Evolutionary conservation across 2,797 vertebrate species (phyloP).

Genomic region (Eleutherodactylus coqui): DNA sequence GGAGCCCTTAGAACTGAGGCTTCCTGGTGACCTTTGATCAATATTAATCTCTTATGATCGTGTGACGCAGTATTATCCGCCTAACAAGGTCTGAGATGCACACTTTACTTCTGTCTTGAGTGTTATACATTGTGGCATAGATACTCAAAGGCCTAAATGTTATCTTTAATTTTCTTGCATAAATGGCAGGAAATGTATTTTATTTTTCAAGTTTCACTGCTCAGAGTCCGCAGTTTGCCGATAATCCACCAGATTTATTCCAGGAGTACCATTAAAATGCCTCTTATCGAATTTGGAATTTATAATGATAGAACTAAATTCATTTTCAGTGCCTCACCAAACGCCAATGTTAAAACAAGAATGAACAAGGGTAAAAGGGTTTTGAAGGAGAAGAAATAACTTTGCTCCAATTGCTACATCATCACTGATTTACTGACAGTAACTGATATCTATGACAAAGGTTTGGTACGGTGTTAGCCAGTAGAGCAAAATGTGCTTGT

Average conservation of each 20-base stretch:
- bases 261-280: neutral
- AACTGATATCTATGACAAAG: no score
- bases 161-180: neutral
- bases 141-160: neutral
- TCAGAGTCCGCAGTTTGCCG: neutral
- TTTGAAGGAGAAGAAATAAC: neutral
- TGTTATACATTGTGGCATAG: neutral
- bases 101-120: neutral
- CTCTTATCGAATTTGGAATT: neutral
- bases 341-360: neutral
- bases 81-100: neutral
- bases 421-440: no score
- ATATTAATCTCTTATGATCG: slow-evolving; percentile 50
- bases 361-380: neutral
- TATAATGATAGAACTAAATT: neutral
- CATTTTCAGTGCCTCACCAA: neutral
- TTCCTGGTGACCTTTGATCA: slow-evolving; percentile 39
- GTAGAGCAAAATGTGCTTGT: no score
- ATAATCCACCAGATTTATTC: neutral
- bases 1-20: slow-evolving; percentile 29
- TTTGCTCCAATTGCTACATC: neutral
- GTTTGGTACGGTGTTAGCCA: no score
- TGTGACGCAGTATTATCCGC: slow-evolving; percentile 1
- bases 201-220: neutral
- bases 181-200: neutral